A percentile compares a stretch with the other conserved stretches of the same genome.
Conservation (phyloP, 2,113 vertebrate genomes). For the Penelope pileata region DNA sequence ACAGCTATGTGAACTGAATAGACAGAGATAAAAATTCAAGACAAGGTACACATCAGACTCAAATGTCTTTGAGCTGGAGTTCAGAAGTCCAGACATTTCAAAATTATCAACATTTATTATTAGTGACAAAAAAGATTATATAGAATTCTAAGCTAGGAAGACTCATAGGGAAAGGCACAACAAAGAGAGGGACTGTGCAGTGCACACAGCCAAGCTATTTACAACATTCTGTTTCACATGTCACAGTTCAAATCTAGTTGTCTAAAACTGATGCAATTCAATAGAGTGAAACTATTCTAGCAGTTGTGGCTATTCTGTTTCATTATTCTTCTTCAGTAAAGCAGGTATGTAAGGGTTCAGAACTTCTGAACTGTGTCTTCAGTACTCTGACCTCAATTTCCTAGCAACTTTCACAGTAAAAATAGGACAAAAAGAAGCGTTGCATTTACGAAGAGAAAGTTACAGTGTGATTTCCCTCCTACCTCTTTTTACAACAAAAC, state of each 20-base stretch:
- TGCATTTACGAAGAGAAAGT: neutral
- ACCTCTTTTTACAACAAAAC: neutral
- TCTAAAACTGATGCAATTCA: conserved; percentile 74
- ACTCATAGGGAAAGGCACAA: neutral
- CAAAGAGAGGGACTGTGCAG: neutral
- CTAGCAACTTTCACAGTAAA: conserved; percentile 43
- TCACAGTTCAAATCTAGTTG: conserved; percentile 71
- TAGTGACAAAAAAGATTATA: neutral
- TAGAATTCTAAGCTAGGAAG: conserved; percentile 17
- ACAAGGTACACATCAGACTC: neutral
- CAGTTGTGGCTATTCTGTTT: conserved; percentile 42
- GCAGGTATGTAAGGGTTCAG: conserved; percentile 57
- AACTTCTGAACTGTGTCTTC: conserved; percentile 78
- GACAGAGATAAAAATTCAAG: neutral
- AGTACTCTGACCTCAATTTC: conserved; percentile 76
- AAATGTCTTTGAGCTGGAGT: neutral
- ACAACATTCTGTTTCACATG: conserved; percentile 42
- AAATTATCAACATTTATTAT: neutral
- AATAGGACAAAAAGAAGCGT: neutral
- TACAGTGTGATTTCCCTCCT: neutral
- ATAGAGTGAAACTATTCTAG: conserved; percentile 67
- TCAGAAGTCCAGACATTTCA: neutral
- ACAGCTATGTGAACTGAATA: neutral
- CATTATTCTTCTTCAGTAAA: conserved; percentile 73
- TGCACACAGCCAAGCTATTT: neutral